phyloP scores from a whole-genome alignment of 2,113 vertebrate species.

The Coturnix japonica region DNA sequence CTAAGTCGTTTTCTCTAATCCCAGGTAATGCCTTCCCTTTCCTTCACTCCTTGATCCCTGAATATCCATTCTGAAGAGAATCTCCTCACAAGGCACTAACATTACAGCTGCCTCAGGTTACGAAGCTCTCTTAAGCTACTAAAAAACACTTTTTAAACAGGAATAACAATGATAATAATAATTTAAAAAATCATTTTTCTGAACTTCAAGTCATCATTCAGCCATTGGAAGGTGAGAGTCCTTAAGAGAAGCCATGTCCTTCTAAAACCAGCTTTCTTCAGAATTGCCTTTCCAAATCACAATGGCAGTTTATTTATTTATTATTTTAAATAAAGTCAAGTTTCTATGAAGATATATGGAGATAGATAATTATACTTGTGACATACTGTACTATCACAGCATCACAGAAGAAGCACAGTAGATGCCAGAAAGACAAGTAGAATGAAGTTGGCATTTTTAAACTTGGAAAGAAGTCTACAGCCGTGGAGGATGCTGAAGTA shows the following conservation, averaged over 20 bases:
- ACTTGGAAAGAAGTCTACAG: not conserved
- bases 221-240: not conserved
- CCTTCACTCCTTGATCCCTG: not conserved
- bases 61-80: not conserved
- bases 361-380: not conserved
- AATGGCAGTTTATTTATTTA: not conserved
- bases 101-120: not conserved
- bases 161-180: not conserved
- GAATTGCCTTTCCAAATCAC: not conserved
- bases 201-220: not conserved
- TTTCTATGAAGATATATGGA: not conserved
- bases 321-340: not conserved
- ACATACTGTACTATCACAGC: not conserved
- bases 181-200: not conserved
- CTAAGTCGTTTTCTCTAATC: not conserved
- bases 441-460: not conserved
- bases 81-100: not conserved
- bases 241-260: fast-evolving
- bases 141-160: not conserved
- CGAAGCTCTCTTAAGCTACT: not conserved
- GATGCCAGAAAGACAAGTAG: not conserved
- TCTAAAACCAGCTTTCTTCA: not conserved
- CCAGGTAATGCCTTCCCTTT: not conserved
- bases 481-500: not conserved
- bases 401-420: not conserved